These are phyloP conservation scores for Sylvilagus bachmani DNA, from an alignment of 2,113 vertebrate genomes.

Conservation along the genomic window DNA sequence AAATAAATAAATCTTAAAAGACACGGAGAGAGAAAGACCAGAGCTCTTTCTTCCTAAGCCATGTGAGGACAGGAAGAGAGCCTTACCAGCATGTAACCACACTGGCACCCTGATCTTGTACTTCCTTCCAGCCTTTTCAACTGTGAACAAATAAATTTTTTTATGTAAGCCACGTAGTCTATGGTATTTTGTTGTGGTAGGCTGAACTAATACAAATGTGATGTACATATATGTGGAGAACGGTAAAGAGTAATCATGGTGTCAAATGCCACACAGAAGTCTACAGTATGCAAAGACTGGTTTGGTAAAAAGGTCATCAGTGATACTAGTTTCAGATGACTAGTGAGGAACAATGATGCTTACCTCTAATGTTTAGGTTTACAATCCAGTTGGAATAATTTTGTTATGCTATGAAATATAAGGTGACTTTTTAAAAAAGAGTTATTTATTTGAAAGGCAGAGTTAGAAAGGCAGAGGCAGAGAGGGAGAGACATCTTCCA, in stretches of 20 bases:
- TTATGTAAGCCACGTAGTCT: not conserved
- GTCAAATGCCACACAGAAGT: not conserved
- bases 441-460: too few relatives aligned
- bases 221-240: not conserved
- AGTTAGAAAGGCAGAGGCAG: too few relatives aligned
- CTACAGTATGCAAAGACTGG: not conserved
- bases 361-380: not conserved
- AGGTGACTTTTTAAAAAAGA: too few relatives aligned
- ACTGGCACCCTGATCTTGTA: not conserved
- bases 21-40: not conserved
- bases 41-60: not conserved
- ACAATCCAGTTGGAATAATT: not conserved
- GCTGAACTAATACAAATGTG: not conserved
- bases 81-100: not conserved
- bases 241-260: not conserved
- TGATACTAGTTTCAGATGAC: not conserved
- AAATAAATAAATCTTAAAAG: not conserved
- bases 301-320: not conserved
- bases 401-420: not conserved
- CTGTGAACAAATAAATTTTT: slow-evolving; percentile 14
- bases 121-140: not conserved
- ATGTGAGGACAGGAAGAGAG: not conserved
- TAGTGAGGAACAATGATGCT: not conserved
- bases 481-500: too few relatives aligned
- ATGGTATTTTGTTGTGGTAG: too few relatives aligned